Conservation (phyloP, 2,888 invertebrate species). For the Strigamia crassipes region DNA sequence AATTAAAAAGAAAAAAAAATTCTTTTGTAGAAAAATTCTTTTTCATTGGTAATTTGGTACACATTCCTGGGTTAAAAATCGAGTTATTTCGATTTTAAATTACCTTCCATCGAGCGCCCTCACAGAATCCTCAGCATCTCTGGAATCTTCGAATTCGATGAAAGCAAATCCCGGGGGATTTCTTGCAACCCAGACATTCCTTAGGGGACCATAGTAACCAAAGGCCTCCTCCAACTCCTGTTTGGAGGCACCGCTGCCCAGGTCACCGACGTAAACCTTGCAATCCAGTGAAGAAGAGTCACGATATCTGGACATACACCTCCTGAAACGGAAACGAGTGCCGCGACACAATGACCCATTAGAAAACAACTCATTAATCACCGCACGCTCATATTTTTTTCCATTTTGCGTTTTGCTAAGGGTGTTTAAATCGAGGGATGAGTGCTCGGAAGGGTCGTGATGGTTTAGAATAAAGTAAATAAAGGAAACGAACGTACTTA, state of each 20-base stretch:
- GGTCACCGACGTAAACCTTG: conserved; percentile 53
- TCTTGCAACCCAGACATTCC: conserved; percentile 63
- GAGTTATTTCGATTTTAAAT: background rate
- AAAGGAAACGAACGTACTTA: no score
- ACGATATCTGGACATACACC: conserved; percentile 41
- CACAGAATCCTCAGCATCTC: conserved; percentile 70
- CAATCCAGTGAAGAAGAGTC: conserved; percentile 49
- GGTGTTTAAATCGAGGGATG: no score
- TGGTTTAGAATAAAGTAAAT: no score
- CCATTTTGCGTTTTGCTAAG: no score
- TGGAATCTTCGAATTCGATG: conserved; percentile 51
- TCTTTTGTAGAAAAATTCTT: background rate
- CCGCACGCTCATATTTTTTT: no score
- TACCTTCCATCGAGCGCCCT: conserved; percentile 81
- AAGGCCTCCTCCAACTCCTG: conserved; percentile 59
- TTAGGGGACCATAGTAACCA: conserved; percentile 60
- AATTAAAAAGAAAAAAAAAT: no score
- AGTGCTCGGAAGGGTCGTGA: no score
- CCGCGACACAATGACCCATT: no score
- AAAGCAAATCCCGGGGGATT: conserved; percentile 52
- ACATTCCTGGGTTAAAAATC: no score
- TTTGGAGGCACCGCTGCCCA: conserved; percentile 51
- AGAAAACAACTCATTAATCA: no score
- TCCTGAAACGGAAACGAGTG: background rate
- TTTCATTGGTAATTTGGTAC: no score